phyloP scores from a whole-genome alignment of 2,797 vertebrate species.

The Myiothlypis chrysogaster region DNA sequence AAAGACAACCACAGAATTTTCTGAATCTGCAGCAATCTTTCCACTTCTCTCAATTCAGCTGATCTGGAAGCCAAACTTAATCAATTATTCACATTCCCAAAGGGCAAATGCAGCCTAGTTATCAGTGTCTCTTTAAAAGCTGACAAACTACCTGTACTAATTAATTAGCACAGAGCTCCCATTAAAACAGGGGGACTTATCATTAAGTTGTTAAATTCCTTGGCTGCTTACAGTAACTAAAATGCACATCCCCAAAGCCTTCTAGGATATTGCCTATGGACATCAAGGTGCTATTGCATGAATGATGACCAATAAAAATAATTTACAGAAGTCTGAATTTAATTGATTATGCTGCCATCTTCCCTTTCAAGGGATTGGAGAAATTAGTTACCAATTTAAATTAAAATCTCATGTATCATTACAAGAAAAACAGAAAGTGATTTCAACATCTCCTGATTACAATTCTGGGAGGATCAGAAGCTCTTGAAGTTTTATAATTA shows the following conservation, averaged over 20 bases:
- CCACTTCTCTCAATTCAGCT: not conserved
- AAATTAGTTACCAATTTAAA: not conserved
- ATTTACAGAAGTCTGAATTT: conserved; percentile 28
- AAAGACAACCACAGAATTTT: not conserved
- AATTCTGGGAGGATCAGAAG: not conserved
- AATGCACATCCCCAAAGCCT: not conserved
- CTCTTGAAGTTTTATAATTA: not conserved
- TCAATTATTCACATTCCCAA: not conserved
- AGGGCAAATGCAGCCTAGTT: not conserved
- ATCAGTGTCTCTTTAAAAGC: conserved; percentile 29
- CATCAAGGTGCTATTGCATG: not conserved
- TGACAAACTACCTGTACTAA: conserved; percentile 4
- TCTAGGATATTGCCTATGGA: not conserved
- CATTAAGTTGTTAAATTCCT: conserved; percentile 44
- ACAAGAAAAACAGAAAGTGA: conserved; percentile 21
- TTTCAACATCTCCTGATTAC: not conserved
- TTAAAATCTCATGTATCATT: not conserved
- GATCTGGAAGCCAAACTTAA: conserved; percentile 1
- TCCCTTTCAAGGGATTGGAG: not conserved
- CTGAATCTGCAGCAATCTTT: not conserved
- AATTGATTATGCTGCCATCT: not conserved
- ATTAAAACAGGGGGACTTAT: conserved; percentile 26
- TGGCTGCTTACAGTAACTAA: conserved; percentile 21
- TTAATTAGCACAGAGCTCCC: conserved; percentile 23
- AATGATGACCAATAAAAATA: conserved; percentile 41